Base-by-base conservation (phyloP, 1,140 invertebrate genomes). In the Aphelinus certus region DNA sequence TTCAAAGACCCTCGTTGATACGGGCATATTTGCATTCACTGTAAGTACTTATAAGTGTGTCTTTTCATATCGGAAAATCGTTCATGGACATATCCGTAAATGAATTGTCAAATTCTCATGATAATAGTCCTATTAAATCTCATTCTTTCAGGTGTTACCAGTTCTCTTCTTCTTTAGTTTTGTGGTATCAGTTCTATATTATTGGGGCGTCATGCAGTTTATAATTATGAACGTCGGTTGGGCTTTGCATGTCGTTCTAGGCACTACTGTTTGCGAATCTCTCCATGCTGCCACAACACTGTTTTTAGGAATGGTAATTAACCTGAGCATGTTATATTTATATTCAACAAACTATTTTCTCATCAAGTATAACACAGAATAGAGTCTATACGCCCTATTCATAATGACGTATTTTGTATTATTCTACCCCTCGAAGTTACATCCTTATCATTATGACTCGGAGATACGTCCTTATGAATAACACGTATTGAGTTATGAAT, bases 131-230 rank as follows among this genome's bases (percentile, higher is more conserved):
- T 47, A 10, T 75, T 48, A 61, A 3, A 60, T 61, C 61, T 75
- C 62, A 61, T 75, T 73, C 56, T 88, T 90, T 61, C 84, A 95
- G 94, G 90, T 92, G 1, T 84, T 97, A n/a, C 92, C 95, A 0
- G 94, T 96, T 1, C 95, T 98, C 60, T 95, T 95, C 87, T 97
- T 97, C 89, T 94, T 98, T 82, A 94, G 94, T 81, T 96, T 96
- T 84, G 87, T 94, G 73, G 93, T 97, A 7, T 93, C 95, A 79
- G 91, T 98, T 10, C 85, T 98, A 5, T 97, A 96, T 85, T 96
- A 97, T 85, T 91, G 92, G 83, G 96, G 96, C 4, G 89, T 92
- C 0, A 94, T 98, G 91, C 96, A 98, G 86, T 93, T 91, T 89
- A 83, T 97, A 7, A 92, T 97, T 10, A 83, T 92, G 9, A 95